Conservation (phyloP, 53 echinoderm and acorn worm genomes). For the Holothuria leucospilota region DNA sequence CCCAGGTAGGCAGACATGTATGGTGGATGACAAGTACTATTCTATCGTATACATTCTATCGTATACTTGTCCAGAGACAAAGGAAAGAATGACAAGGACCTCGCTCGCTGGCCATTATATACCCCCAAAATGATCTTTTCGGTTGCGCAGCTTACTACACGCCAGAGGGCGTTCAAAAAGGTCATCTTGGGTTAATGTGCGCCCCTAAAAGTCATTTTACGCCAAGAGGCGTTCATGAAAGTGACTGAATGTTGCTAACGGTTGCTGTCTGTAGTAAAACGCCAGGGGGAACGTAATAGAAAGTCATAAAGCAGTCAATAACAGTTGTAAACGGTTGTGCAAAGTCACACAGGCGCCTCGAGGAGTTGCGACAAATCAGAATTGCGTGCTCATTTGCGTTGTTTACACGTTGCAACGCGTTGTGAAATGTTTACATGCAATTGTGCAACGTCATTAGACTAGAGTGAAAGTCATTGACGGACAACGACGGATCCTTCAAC, state of each 20-base stretch:
- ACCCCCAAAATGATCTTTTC: no score
- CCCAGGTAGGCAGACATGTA: conserved; percentile 1
- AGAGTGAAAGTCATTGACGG: no score
- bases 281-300: neutral
- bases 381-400: no score
- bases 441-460: no score
- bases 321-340: neutral
- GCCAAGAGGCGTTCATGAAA: neutral
- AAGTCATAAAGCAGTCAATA: neutral
- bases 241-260: neutral
- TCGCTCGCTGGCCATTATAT: no score
- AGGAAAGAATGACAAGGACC: no score
- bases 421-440: no score
- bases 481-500: no score
- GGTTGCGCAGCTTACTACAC: no score
- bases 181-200: neutral
- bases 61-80: neutral
- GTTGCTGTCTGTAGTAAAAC: conserved; percentile 2
- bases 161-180: neutral
- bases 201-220: neutral
- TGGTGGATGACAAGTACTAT: conserved; percentile 11
- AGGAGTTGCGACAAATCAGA: no score
- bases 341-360: no score
- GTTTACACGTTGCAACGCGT: no score
- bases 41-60: neutral